Evolutionary conservation across 1,140 invertebrate species (phyloP).

Genomic region (Zaprionus africanus): DNA sequence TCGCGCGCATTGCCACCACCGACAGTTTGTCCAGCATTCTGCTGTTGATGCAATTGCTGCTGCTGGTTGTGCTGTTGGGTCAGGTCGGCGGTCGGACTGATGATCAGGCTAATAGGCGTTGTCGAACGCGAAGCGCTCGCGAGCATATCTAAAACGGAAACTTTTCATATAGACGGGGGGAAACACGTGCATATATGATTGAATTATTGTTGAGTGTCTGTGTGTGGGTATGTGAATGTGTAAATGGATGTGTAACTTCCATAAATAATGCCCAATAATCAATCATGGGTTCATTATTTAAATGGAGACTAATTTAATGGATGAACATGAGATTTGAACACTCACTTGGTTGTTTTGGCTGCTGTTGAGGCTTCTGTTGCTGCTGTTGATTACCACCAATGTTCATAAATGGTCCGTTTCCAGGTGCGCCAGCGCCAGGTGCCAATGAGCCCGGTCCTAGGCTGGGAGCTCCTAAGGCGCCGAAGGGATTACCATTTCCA

Average conservation of each 20-base stretch:
- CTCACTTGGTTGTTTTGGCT: constrained; percentile 91
- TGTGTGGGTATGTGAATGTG: constrained; percentile 3
- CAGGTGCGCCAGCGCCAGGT: constrained; percentile 86
- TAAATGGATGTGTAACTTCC: background rate
- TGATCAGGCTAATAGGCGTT: constrained; percentile 89
- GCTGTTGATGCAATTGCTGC: constrained; percentile 42
- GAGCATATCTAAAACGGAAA: constrained; percentile 91
- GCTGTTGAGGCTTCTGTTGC: constrained; percentile 88
- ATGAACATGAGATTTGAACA: constrained; percentile 60
- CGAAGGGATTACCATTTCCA: constrained; percentile 79
- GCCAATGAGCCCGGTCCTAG: constrained; percentile 84
- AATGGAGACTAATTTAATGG: background rate
- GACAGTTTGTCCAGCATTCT: constrained; percentile 64
- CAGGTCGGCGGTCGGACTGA: constrained; percentile 93
- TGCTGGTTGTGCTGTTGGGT: constrained; percentile 88
- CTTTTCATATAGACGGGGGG: constrained; percentile 65
- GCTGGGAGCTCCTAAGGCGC: constrained; percentile 68
- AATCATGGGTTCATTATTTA: background rate
- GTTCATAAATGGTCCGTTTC: constrained; percentile 85
- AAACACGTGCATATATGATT: constrained; percentile 55
- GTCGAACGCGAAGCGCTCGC: constrained; percentile 90
- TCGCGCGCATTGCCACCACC: constrained; percentile 75
- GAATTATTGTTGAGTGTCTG: constrained; percentile 54
- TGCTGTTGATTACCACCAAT: constrained; percentile 84
- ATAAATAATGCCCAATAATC: background rate